Base-by-base conservation (phyloP, 1,140 invertebrate genomes). In the Drosophila obscura region DNA sequence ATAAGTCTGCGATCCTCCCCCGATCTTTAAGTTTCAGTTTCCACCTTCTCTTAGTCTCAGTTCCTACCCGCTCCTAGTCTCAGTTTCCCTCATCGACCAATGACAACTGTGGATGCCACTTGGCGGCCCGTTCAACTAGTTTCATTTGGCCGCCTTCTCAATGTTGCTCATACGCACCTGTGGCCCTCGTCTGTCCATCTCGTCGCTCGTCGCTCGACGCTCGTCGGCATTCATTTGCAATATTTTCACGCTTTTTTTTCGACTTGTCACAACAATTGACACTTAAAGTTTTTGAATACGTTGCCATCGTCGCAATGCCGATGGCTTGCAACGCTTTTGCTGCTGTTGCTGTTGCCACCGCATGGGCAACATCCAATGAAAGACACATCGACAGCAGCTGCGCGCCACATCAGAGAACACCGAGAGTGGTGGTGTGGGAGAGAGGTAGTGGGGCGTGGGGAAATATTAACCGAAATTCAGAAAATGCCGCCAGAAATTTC, bases 81-180 rank as follows among this genome's bases (percentile, higher is more conserved):
- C 24, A 26, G 44, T 35, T 35, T 35, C 9, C 35, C 11, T 4
- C 11, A 11, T 5, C 3, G 55, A 45, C 19, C 52, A 64, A 46
- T 53, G 49, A 68, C 43, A 52, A 68, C 52, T 58, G 69, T 63
- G 67, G 45, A 69, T 71, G 50, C 67, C 64, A 68, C 4, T 13
- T 39, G 35, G 68, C 57, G 51, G 64, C 45, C 66, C 35, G 66
- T 46, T 80, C 81, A 74, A 85, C 78, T 85, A 75, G 81, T 82
- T 85, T 87, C 60, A 73, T 56, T 74, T 68, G 82, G 69, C 81
- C 82, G 82, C 79, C 78, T 81, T 85, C 62, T 85, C 82, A 82
- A 87, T 87, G 78, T 79, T 87, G 82, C 82, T 87, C 82, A 88
- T 87, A 87, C 83, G 82, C 82, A 87, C 82, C 82, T 87, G 82